A percentile compares a stretch with the other conserved stretches of the same genome.
phyloP scores from a whole-genome alignment of 2,888 invertebrate species.

The Melanostoma scalare region DNA sequence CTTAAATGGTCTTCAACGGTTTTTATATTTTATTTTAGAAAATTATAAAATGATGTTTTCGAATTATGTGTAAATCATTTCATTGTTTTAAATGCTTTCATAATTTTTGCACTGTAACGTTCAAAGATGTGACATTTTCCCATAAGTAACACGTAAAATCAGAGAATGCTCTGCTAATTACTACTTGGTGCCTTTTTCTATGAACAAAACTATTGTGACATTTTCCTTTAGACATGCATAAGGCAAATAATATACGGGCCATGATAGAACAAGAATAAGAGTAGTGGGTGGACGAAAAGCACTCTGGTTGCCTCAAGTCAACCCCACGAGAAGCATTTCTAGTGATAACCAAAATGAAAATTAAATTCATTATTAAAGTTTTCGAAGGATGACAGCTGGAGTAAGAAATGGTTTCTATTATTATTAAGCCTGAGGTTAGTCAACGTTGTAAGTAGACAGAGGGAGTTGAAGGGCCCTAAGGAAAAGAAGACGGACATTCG shows the following conservation, averaged over 20 bases:
- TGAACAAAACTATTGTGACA: constrained; percentile 35
- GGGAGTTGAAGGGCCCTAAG: constrained; percentile 7
- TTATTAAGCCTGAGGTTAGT: constrained; percentile 56
- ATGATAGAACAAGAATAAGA: neutral
- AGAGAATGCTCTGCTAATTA: constrained; percentile 32
- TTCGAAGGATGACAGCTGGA: constrained; percentile 61
- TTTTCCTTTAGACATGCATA: constrained; percentile 38
- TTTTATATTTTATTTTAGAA: too few species aligned
- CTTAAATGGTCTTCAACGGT: too few species aligned
- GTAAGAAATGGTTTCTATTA: constrained; percentile 53
- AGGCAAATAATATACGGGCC: constrained; percentile 21
- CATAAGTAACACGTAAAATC: neutral
- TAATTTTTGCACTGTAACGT: too few species aligned
- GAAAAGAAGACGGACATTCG: constrained; percentile 39
- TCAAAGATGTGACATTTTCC: too few species aligned
- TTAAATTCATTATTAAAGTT: constrained; percentile 71
- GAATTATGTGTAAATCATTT: too few species aligned
- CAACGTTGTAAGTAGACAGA: constrained; percentile 42
- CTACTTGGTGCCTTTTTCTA: constrained; percentile 35
- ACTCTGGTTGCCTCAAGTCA: constrained; percentile 41
- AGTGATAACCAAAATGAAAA: constrained; percentile 69
- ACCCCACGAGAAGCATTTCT: constrained; percentile 49
- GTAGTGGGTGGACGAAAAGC: constrained; percentile 20
- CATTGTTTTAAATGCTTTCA: too few species aligned
- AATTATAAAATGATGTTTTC: too few species aligned